These are phyloP conservation scores for Dromaius novaehollandiae DNA, from an alignment of 2,113 vertebrate genomes.

Conservation along the genomic window DNA sequence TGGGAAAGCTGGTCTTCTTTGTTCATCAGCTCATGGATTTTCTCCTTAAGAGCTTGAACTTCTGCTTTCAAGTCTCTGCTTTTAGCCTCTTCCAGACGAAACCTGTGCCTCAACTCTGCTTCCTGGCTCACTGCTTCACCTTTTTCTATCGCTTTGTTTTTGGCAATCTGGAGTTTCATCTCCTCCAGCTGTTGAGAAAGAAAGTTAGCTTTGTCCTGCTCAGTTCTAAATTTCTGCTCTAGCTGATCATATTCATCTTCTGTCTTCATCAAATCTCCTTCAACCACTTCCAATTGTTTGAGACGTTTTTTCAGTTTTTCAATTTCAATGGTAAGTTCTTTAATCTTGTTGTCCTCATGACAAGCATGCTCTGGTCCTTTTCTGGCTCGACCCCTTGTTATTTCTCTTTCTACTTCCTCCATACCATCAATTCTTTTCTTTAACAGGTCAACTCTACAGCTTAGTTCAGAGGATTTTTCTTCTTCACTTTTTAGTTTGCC, in stretches of 20 bases:
- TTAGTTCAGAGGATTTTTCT: slow-evolving; percentile 84
- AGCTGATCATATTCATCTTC: slow-evolving; percentile 95
- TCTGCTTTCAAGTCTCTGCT: slow-evolving; percentile 87
- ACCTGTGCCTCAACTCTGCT: slow-evolving; percentile 85
- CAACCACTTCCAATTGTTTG: slow-evolving; percentile 91
- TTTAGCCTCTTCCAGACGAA: slow-evolving; percentile 88
- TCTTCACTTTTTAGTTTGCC: slow-evolving; percentile 84
- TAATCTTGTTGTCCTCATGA: slow-evolving; percentile 86
- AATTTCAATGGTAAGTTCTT: slow-evolving; percentile 88
- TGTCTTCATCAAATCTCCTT: slow-evolving; percentile 95
- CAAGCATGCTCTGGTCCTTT: slow-evolving; percentile 74
- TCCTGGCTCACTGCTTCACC: slow-evolving; percentile 88
- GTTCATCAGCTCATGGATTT: slow-evolving; percentile 97
- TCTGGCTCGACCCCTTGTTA: slow-evolving; percentile 72
- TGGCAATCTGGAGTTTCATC: slow-evolving; percentile 88
- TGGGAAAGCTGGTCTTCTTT: slow-evolving; percentile 96
- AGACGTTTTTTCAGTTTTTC: slow-evolving; percentile 90
- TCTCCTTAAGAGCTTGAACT: slow-evolving; percentile 94
- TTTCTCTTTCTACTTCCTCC: slow-evolving; percentile 83
- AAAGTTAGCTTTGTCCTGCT: slow-evolving; percentile 91
- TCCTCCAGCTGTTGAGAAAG: slow-evolving; percentile 91
- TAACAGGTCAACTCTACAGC: slow-evolving; percentile 78
- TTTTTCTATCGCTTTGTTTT: slow-evolving; percentile 92
- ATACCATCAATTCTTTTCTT: slow-evolving; percentile 85
- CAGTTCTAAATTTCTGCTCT: slow-evolving; percentile 91